Evolutionary conservation across 2,888 invertebrate genomes (phyloP), one percentile per base, ranked within the genome.

Genomic region (Drosophila meridiana): DNA sequence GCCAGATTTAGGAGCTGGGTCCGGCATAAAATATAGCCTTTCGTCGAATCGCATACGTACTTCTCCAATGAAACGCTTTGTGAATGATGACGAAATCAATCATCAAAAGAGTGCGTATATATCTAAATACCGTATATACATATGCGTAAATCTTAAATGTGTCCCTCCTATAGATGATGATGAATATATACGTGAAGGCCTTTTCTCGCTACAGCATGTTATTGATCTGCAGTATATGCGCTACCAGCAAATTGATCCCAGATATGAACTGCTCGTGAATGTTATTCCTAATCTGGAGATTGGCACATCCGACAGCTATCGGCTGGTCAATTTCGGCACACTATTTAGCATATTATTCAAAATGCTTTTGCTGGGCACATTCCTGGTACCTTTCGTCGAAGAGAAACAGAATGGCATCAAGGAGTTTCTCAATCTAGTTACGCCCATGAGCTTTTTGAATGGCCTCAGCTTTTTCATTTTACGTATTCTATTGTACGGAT

Each of bases 391-490:
- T 57, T 92, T 95, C 50, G 94, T 95, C 2, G 94, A 95, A 87
- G 95, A 95, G 87, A 95, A 95, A 82, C 93, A 94, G 76, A 93
- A 94, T 61, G 95, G 95, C 48, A 94, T 94, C 40, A 95, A 94
- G 92, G 92, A 92, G 63, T 93, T 92, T 70, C 85, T 93, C 5
- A 83, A 89, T 48, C 76, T 93, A 40, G 92, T 93, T 0, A 92
- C 93, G 4, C 91, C 92, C 34, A 83, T 90, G 73, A 92, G 92
- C 53, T 93, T 85, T 76, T 77, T 93, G 0, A 92, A 93, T 70
- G 92, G 92, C 9, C 77, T 93, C 3, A 91, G 92, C 2, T 93
- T 93, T 69, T 93, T 87, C 67, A 62, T 92, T 3, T 82, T 92
- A 43, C 91, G 92, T 26, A 85, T 93, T 42, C 3, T 90, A 6